Percentiles rank a stretch among this genome's conserved stretches.
These are phyloP conservation scores for Boloria euphrosyne DNA, from an alignment of 2,888 invertebrate genomes.

Conservation along the genomic window DNA sequence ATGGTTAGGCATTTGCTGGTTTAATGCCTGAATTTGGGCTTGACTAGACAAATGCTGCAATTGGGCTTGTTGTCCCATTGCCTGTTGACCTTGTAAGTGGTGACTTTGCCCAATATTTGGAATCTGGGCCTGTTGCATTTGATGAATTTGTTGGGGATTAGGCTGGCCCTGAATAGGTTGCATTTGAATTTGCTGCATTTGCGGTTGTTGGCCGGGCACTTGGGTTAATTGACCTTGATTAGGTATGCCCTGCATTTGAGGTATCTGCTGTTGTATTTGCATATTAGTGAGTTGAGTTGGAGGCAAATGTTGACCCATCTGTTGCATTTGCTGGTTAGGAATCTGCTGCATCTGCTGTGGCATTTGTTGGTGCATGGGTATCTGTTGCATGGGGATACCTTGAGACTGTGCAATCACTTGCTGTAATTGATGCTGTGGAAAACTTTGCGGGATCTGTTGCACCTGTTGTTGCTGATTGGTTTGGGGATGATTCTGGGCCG, in stretches of 20 bases:
- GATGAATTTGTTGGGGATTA: slow-evolving; percentile 75
- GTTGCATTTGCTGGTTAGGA: slow-evolving; percentile 80
- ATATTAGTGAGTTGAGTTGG: slow-evolving; percentile 75
- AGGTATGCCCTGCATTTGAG: slow-evolving; percentile 75
- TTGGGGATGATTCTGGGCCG: slow-evolving; percentile 65
- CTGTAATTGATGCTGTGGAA: slow-evolving; percentile 79
- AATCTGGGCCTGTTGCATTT: slow-evolving; percentile 78
- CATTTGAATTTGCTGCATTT: slow-evolving; percentile 80
- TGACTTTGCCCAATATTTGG: slow-evolving; percentile 74
- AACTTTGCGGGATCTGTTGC: slow-evolving; percentile 79
- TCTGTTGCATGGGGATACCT: slow-evolving; percentile 77
- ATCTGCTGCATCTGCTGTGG: slow-evolving; percentile 81
- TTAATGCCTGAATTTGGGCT: slow-evolving; percentile 77
- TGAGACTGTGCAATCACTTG: slow-evolving; percentile 78
- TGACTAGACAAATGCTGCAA: slow-evolving; percentile 77
- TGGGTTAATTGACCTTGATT: slow-evolving; percentile 75
- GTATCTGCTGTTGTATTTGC: slow-evolving; percentile 79
- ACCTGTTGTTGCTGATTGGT: slow-evolving; percentile 74
- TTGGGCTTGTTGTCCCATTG: slow-evolving; percentile 76
- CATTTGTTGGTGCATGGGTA: slow-evolving; percentile 79
- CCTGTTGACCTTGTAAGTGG: slow-evolving; percentile 74
- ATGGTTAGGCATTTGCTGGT: slow-evolving; percentile 81
- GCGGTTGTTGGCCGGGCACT: slow-evolving; percentile 73
- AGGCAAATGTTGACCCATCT: slow-evolving; percentile 75
- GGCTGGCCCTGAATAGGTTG: slow-evolving; percentile 77